phyloP scores from a whole-genome alignment of 2,113 vertebrate species.

The Mohoua ochrocephala region DNA sequence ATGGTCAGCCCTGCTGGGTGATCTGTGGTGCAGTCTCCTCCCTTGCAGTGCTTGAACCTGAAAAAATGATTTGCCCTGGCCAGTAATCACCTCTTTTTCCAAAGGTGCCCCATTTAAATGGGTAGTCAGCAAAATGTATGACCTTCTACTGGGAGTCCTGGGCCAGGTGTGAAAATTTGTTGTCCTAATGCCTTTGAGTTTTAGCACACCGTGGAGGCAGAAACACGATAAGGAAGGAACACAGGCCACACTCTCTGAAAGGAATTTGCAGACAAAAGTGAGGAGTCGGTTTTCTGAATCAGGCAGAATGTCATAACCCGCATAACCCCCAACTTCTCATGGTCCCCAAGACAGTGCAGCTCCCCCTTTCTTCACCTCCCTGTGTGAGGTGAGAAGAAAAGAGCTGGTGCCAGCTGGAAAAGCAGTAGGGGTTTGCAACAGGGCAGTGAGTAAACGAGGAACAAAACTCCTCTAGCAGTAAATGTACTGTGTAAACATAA shows the following conservation, averaged over 20 bases:
- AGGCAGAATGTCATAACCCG: background rate
- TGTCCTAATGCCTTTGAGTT: background rate
- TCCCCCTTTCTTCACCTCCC: background rate
- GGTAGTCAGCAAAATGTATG: background rate
- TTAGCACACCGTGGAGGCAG: background rate
- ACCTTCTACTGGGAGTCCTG: background rate
- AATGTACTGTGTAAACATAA: constrained; percentile 46
- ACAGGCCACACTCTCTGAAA: background rate
- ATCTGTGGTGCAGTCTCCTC: background rate
- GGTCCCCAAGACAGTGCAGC: background rate
- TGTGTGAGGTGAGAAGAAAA: background rate
- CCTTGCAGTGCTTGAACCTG: background rate
- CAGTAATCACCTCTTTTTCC: background rate
- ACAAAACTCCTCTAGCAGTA: constrained; percentile 19
- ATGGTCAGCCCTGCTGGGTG: background rate
- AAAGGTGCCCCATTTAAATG: background rate
- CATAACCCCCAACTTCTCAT: background rate
- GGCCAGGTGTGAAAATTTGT: background rate
- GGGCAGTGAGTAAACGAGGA: background rate
- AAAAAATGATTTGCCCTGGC: background rate
- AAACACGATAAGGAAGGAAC: background rate
- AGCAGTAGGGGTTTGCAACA: background rate
- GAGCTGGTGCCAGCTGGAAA: constrained; percentile 8
- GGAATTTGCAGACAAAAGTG: background rate
- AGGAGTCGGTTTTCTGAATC: background rate